phyloP scores from a whole-genome alignment of 2,113 vertebrate genomes.

The Crypturellus undulatus region DNA sequence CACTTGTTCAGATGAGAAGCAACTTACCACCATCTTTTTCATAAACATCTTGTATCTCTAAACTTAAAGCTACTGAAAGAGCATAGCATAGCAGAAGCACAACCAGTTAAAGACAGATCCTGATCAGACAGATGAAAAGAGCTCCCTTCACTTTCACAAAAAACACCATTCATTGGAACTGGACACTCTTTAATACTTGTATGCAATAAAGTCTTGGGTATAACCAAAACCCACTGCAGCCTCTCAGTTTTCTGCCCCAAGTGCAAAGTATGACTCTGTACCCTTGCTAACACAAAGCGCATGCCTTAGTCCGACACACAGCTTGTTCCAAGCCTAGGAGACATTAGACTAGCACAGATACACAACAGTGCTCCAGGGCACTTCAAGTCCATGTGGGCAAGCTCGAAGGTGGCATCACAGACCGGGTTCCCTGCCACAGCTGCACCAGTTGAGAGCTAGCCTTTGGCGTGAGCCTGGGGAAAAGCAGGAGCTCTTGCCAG shows the following conservation, averaged over 20 bases:
- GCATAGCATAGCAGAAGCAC: neutral
- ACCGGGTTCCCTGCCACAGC: neutral
- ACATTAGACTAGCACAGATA: neutral
- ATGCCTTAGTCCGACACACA: neutral
- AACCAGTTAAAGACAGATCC: neutral
- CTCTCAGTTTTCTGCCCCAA: neutral
- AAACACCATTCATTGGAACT: neutral
- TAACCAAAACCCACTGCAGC: neutral
- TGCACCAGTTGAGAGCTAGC: neutral
- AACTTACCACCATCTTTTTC: neutral
- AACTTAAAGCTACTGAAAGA: neutral
- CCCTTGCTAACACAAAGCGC: neutral
- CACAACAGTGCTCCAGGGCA: neutral
- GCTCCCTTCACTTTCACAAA: neutral
- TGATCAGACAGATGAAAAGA: neutral
- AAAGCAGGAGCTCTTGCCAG: neutral
- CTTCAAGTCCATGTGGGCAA: neutral
- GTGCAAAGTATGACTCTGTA: neutral
- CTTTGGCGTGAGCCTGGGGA: neutral
- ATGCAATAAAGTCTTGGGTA: neutral
- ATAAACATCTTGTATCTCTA: neutral
- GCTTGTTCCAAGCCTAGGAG: neutral
- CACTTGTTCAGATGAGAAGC: conserved; percentile 13
- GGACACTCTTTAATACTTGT: neutral
- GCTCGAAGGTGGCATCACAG: neutral